These are phyloP conservation scores for Smithornis capensis DNA, from an alignment of 2,113 vertebrate species.

Conservation along the genomic window DNA sequence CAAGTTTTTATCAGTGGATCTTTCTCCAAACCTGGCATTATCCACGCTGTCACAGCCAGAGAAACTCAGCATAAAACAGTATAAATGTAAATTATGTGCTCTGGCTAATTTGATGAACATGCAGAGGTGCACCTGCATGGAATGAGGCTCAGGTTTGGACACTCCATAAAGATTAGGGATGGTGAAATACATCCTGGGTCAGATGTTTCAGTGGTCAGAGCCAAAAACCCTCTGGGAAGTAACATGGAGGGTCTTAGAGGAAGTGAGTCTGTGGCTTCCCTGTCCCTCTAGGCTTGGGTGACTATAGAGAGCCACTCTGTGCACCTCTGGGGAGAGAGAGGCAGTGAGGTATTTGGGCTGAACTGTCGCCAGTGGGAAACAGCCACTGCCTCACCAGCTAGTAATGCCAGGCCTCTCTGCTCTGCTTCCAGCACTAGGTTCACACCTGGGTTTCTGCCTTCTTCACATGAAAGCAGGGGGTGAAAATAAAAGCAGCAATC, in stretches of 20 bases:
- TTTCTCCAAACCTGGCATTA: not conserved
- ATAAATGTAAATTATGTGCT: not conserved
- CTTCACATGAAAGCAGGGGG: not conserved
- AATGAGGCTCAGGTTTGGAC: not conserved
- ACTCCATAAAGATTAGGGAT: not conserved
- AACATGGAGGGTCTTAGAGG: fast-evolving
- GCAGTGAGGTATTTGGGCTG: fast-evolving
- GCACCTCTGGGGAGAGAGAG: not conserved
- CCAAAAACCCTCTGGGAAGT: not conserved
- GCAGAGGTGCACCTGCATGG: fast-evolving
- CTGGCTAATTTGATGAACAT: not conserved
- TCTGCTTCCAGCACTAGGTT: not conserved
- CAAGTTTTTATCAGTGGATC: not conserved
- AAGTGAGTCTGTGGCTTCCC: not conserved
- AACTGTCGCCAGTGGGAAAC: fast-evolving
- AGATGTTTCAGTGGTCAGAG: not conserved
- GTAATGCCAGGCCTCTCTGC: fast-evolving
- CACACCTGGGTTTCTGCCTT: not conserved
- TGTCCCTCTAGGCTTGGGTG: fast-evolving
- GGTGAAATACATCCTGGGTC: not conserved
- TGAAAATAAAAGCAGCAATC: not conserved
- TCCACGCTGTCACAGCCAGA: not conserved
- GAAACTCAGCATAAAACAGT: not conserved
- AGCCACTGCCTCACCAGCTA: not conserved
- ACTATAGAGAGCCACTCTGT: not conserved